Evolutionary conservation across 2,113 vertebrate species (phyloP).

Genomic region (Tupaia tana): DNA sequence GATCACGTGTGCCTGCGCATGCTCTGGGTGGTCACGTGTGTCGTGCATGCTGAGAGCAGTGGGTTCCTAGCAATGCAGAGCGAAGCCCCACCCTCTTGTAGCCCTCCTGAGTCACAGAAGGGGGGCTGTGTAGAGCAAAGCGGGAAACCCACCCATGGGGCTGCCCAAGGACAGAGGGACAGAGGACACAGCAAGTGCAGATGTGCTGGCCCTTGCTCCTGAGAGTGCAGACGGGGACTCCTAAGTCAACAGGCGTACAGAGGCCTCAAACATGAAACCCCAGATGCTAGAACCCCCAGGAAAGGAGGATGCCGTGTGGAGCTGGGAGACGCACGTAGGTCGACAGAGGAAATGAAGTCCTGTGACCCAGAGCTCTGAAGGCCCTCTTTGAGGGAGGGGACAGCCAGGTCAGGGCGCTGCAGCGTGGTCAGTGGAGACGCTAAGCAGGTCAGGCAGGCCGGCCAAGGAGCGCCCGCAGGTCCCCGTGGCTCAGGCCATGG

Average conservation of each 20-base stretch:
- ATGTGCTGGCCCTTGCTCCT: rapidly evolving
- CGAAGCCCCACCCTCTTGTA: too few relatives aligned
- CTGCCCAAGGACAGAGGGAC: rapidly evolving
- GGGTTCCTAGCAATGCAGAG: rapidly evolving
- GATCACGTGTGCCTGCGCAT: too few relatives aligned
- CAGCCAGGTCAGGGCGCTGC: rapidly evolving
- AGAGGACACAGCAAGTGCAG: rapidly evolving
- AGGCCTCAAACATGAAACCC: rapidly evolving
- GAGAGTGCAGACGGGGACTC: rapidly evolving
- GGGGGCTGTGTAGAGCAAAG: rapidly evolving
- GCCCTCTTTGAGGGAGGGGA: rapidly evolving
- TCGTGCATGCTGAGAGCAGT: rapidly evolving
- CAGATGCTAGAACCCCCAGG: rapidly evolving
- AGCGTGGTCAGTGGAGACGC: not conserved
- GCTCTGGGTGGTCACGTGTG: rapidly evolving
- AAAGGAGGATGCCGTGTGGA: rapidly evolving
- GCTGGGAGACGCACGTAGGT: too few relatives aligned
- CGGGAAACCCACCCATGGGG: rapidly evolving
- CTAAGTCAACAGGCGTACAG: rapidly evolving
- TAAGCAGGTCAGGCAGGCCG: rapidly evolving
- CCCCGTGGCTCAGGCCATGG: rapidly evolving
- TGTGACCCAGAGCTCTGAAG: not conserved
- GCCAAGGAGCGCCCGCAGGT: rapidly evolving
- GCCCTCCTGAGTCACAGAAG: rapidly evolving
- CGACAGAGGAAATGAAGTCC: rapidly evolving